These are phyloP conservation scores for Cephus sareptanus DNA, from an alignment of 2,888 invertebrate genomes.

Conservation along the genomic window DNA sequence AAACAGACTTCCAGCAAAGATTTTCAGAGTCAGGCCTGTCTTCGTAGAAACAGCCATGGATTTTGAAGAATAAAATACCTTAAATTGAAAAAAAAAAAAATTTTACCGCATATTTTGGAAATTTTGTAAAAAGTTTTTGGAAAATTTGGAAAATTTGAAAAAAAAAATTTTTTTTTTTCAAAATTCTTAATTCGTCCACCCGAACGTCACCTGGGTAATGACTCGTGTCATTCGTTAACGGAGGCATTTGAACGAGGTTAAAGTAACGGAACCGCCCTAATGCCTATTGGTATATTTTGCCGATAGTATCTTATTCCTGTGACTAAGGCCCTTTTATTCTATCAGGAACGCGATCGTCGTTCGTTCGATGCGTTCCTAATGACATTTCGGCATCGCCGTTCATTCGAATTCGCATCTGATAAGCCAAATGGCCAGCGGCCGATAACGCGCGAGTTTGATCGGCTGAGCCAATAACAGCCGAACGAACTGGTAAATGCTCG, in stretches of 20 bases:
- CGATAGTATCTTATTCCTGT: slow-evolving; percentile 19
- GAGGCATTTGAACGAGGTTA: slow-evolving; percentile 10
- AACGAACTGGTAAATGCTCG: no score
- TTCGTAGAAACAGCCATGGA: no score
- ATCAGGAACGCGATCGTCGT: neutral
- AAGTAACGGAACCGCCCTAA: slow-evolving; percentile 18
- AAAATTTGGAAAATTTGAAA: no score
- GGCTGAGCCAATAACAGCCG: no score
- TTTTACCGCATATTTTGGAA: neutral
- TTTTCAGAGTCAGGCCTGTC: no score
- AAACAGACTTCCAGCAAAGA: no score
- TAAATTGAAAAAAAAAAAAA: neutral
- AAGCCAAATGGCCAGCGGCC: no score
- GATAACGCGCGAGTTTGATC: no score
- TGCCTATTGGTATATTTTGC: slow-evolving; percentile 21
- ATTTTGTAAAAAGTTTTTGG: no score
- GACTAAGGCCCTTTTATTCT: neutral
- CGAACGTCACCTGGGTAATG: slow-evolving; percentile 8
- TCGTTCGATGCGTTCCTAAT: neutral
- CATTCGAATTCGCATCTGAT: neutral
- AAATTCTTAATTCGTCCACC: no score
- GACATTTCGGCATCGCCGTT: neutral
- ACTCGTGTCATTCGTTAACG: slow-evolving; percentile 37
- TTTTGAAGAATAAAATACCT: no score
- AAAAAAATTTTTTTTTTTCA: no score